Evolutionary conservation across 2,797 vertebrate species (phyloP), one percentile per base, ranked within the genome.

Genomic region (Steatocranus sp.): DNA sequence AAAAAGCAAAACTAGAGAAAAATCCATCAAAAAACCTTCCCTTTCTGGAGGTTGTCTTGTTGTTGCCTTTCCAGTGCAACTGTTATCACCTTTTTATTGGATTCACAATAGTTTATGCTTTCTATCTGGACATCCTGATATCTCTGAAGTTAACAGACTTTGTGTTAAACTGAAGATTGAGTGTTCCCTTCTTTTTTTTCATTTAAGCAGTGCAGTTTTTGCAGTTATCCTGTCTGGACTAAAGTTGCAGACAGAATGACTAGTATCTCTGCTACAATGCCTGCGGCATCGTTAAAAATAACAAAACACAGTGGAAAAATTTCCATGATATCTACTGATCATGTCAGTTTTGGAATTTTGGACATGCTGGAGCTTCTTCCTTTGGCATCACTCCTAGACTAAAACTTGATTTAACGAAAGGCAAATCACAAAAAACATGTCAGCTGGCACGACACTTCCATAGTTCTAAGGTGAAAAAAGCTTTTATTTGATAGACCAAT

Each of bases 261-360:
- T 41, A 20, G 41, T 66, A 25, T 70, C 23, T 46, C 38, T 46
- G 38, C 66, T 18, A 18, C 23, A 17, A 5, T 70, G 9, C 63
- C 38, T 70, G 38, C 0, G 1, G 38, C 38, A 5, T 27, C 0
- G 0, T 27, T 70, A 46, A 5, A 17, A 5, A 17, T 70, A 46
- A 1, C n/a, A 27, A 63, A 63, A 38, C 34, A 5, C 11, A 66
- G 0, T 41, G 61, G 11, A 4, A 38, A 70, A 18, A 2, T 43
- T 17, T 68, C 5, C 63, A 68, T 0, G 8, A 25, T 43, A 11
- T 70, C 1, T 43, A 70, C 1, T 8, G 23, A 68, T 68, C 14
- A 11, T 43, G 66, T 46, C 9, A 4, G 1, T 11, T 43, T 25
- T 43, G 38, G 1, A 43, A 43, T 27, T 70, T 27, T 70, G 66